Base-by-base conservation (phyloP, 2,888 invertebrate species). In the Drosophila greeni region DNA sequence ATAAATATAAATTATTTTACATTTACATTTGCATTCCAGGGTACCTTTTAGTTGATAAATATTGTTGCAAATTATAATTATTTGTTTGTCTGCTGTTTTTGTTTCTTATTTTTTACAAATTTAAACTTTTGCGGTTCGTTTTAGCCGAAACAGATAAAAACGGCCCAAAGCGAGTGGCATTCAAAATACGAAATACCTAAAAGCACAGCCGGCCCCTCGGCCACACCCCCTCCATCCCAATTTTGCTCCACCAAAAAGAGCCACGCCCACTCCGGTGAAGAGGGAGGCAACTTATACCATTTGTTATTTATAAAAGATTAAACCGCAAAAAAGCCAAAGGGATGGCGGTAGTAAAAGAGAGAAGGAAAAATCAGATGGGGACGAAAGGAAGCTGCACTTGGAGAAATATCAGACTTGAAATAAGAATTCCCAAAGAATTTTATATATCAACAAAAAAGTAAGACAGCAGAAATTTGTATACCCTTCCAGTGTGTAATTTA, bases 241-340 rank as follows among this genome's bases (percentile, higher is more conserved):
- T 23, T 0, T 20, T 12, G 24, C 24, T 18, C 11, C 34, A 7
- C 24, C 23, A n/a, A 18, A 40, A 34, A 5, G 3, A 23, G 20
- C 62, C 49, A 55, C 55, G 55, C 66, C 43, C 39, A 48, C 24
- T 34, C 45, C 14, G 26, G 62, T 57, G 24, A 40, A 49, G 60
- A 34, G 58, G 49, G 23, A 68, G 69, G 23, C 70, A 82, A 76
- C 76, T 79, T 74, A 60, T 59, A 69, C 72, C 80, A 79, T 82
- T 79, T 79, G 80, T 84, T 84, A 84, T 84, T 74, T 79, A 76
- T 79, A 84, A 79, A 70, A 70, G 69, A 70, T 70, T 70, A 66
- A 72, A 59, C 65, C 75, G 54, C 75, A 76, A 59, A 70, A 68
- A 79, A 66, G 58, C 48, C 49, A 71, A 70, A 60, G 66, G 56